Evolutionary conservation across 2,797 vertebrate genomes (phyloP).

Genomic region (Paramormyrops hopkinsi): DNA sequence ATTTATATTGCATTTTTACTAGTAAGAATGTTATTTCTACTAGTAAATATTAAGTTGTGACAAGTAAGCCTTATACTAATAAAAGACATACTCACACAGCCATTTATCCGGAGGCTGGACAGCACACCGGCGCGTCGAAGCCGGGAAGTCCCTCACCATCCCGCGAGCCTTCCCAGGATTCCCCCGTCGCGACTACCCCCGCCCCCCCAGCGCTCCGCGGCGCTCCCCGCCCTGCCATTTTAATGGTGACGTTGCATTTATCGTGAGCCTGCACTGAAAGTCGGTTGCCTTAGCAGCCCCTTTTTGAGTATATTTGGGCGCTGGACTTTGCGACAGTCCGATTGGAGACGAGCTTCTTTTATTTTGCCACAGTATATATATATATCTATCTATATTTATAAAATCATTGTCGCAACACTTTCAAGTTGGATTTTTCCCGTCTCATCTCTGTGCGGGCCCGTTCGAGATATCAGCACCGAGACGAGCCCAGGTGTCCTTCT

Average conservation of each 20-base stretch:
- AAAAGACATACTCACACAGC: background rate
- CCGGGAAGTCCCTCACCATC: background rate
- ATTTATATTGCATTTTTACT: too few relatives aligned
- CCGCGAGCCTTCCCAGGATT: constrained; percentile 20
- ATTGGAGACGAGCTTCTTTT: background rate
- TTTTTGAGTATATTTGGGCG: background rate
- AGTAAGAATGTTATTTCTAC: background rate
- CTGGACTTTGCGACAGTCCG: background rate
- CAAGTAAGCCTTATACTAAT: background rate
- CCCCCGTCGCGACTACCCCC: background rate
- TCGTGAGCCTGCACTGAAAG: background rate
- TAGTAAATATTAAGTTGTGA: background rate
- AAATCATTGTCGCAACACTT: background rate
- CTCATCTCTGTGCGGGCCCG: background rate
- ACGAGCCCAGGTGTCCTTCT: constrained; percentile 23
- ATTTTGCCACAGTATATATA: background rate
- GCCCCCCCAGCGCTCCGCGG: background rate
- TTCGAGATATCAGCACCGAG: background rate
- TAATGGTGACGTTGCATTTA: constrained; percentile 34
- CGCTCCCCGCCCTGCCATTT: constrained; percentile 24
- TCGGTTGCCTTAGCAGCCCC: background rate
- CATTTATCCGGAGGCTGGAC: background rate
- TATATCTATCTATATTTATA: background rate
- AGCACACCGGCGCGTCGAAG: background rate
- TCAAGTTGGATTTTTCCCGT: background rate